phyloP scores from a whole-genome alignment of 2,113 vertebrate species.

The Paramormyrops kingsleyae region DNA sequence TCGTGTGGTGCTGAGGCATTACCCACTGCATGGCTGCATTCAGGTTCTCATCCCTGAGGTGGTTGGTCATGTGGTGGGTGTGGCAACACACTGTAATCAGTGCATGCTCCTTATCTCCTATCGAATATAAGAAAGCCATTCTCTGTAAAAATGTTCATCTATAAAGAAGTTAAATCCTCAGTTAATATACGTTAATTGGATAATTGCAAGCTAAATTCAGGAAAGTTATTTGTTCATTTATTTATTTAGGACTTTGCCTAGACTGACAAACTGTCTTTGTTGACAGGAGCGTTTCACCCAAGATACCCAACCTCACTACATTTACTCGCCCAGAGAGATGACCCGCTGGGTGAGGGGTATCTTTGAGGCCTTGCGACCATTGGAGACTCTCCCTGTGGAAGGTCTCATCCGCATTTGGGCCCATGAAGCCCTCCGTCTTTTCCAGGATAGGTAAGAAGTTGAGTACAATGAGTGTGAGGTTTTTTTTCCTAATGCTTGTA shows the following conservation, averaged over 20 bases:
- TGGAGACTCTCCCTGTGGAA: conserved; percentile 94
- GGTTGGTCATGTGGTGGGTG: too few species aligned
- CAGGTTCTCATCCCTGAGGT: too few species aligned
- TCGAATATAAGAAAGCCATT: background rate
- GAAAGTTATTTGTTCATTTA: too few species aligned
- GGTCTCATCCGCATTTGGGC: conserved; percentile 97
- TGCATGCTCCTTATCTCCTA: too few species aligned
- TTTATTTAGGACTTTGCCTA: background rate
- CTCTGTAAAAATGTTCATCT: background rate
- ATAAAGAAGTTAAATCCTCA: background rate
- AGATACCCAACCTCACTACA: conserved; percentile 96
- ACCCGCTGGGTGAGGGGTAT: conserved; percentile 96
- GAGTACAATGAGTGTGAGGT: background rate
- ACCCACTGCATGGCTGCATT: too few species aligned
- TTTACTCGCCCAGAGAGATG: conserved; percentile 98
- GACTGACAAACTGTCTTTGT: background rate
- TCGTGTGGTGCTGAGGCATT: too few species aligned
- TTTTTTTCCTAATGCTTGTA: background rate
- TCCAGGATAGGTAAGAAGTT: conserved; percentile 85
- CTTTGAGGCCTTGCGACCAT: conserved; percentile 86
- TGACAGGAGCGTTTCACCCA: conserved; percentile 92
- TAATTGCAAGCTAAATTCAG: background rate
- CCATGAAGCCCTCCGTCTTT: conserved; percentile 94
- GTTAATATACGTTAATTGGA: background rate
- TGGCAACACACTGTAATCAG: too few species aligned